Percentiles rank a stretch among this genome's conserved stretches.
Conservation (phyloP, 37 sponge, comb jelly and placozoan species). For the Mnemiopsis leidyi region DNA sequence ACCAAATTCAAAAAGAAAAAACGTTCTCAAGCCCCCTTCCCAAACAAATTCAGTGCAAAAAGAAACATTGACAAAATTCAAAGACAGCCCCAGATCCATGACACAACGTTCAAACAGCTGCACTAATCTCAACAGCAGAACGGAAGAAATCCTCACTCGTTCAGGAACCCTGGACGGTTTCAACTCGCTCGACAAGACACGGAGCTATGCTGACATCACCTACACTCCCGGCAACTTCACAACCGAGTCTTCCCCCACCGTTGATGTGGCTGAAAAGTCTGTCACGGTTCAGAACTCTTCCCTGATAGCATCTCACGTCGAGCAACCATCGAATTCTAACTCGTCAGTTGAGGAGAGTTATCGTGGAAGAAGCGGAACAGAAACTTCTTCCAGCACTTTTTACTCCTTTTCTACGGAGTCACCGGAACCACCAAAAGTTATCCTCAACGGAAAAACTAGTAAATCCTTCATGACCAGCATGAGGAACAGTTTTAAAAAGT, state of each 20-base stretch:
- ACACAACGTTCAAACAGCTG: constrained; percentile 9
- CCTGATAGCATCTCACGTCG: background rate
- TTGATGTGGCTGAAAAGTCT: background rate
- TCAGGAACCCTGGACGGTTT: constrained; percentile 20
- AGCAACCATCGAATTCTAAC: background rate
- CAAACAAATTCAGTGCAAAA: background rate
- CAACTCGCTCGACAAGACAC: background rate
- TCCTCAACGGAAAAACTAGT: constrained; percentile 35
- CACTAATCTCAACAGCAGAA: constrained; percentile 9
- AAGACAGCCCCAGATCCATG: background rate
- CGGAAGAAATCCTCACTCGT: background rate
- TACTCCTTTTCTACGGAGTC: constrained; percentile 39
- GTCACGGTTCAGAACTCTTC: constrained; percentile 15
- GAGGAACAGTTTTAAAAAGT: background rate
- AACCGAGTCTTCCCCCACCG: background rate
- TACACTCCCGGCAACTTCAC: constrained; percentile 2
- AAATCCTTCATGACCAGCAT: constrained; percentile 57
- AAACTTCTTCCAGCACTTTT: background rate
- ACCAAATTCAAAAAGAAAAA: background rate
- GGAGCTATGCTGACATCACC: background rate
- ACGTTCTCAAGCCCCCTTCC: background rate
- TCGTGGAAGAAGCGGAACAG: background rate
- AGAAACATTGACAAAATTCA: background rate
- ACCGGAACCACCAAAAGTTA: background rate
- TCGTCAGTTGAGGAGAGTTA: background rate